Evolutionary conservation across 2,888 invertebrate genomes (phyloP), one percentile per base, ranked within the genome.

Genomic region (Apantesis nais): DNA sequence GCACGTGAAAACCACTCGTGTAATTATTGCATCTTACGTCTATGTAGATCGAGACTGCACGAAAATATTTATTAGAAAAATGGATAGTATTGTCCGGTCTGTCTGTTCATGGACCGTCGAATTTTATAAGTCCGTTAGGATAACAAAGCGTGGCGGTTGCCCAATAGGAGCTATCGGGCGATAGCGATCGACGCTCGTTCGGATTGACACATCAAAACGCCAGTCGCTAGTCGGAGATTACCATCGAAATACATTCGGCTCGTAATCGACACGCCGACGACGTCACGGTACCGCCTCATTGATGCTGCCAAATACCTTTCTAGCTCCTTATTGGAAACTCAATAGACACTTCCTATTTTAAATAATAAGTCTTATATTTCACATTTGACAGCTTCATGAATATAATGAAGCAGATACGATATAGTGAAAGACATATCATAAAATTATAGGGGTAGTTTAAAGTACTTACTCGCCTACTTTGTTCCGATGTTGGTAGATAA

Each of bases 131-230:
- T 89, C 91, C 90, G 91, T 93, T 92, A 91, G 87, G 90, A 91
- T 91, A 93, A 94, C 93, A 94, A 94, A 93, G 92, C 91, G 86
- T 87, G 86, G 88, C 90, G 90, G 90, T 93, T 93, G 89, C 90
- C 92, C 93, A 93, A 94, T 93, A 91, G 93, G 84, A 93, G 93
- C 92, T 89, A 90, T 89, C 86, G 88, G 79, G 77, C 85, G 93
- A 93, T 93, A 92, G 89, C 85, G 89, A 93, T 92, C 93, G 89
- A 84, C 83, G 81, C 85, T 85, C 86, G 88, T 81, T 86, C 77
- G 85, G 93, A 95, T 94, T 94, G 95, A 95, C 94, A 94, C 93
- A 93, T 95, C 94, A 92, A 92, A 89, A 90, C 88, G 87, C 89
- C 89, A 87, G 89, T 87, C 88, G 88, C 86, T 86, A 83, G 86